Percentiles rank a stretch among this genome's conserved stretches.
These are phyloP conservation scores for Eleginops maclovinus DNA, from an alignment of 2,113 vertebrate species.

Conservation along the genomic window DNA sequence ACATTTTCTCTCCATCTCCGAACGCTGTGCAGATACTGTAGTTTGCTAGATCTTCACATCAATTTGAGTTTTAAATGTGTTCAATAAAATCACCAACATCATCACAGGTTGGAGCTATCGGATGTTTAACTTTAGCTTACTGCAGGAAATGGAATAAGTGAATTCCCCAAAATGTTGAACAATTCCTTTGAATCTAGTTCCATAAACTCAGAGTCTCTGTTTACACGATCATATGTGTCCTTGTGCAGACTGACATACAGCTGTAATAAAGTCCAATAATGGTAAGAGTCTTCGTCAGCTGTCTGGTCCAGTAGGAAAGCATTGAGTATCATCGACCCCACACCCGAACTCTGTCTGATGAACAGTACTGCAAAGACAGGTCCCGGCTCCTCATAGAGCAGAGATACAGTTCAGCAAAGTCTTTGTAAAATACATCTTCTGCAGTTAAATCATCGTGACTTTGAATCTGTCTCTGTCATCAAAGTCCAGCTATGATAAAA, in stretches of 20 bases:
- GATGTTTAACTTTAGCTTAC: too few relatives aligned
- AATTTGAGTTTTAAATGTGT: too few relatives aligned
- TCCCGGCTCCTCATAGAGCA: slow-evolving; percentile 77
- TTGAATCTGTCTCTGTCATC: neutral
- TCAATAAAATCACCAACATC: too few relatives aligned
- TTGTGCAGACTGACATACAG: too few relatives aligned
- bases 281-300: neutral
- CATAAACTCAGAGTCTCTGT: too few relatives aligned
- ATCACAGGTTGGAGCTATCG: too few relatives aligned
- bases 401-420: slow-evolving; percentile 61
- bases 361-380: slow-evolving; percentile 41
- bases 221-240: too few relatives aligned
- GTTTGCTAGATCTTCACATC: too few relatives aligned
- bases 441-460: slow-evolving; percentile 31
- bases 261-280: too few relatives aligned
- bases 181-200: slow-evolving; percentile 5
- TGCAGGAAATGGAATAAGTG: neutral
- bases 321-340: slow-evolving; percentile 38
- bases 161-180: slow-evolving; percentile 13
- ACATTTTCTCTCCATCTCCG: too few relatives aligned
- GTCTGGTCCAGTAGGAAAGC: slow-evolving; percentile 23
- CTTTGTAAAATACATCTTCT: slow-evolving; percentile 66
- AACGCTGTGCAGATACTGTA: too few relatives aligned
- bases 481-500: slow-evolving; percentile 25
- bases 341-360: slow-evolving; percentile 13